Evolutionary conservation across 2,113 vertebrate genomes (phyloP).

Genomic region (Trogon melanurus): DNA sequence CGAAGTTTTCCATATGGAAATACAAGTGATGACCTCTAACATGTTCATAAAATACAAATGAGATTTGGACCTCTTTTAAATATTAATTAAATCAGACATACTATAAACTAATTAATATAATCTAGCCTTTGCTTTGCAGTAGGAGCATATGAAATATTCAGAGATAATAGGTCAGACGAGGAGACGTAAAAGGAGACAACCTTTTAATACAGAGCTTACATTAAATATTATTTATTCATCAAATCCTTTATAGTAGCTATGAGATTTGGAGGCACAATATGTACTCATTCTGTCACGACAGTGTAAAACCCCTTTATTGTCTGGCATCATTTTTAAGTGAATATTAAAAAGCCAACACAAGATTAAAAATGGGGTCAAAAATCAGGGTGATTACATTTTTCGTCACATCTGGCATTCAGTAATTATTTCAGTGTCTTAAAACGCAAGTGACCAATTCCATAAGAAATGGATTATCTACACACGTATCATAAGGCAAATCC

Average conservation of each 20-base stretch:
- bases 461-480: constrained; percentile 50
- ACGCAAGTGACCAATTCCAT: neutral
- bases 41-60: neutral
- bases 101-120: neutral
- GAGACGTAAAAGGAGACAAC: neutral
- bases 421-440: constrained; percentile 45
- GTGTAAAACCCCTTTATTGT: neutral
- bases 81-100: neutral
- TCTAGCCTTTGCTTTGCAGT: neutral
- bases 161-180: neutral
- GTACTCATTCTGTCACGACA: neutral
- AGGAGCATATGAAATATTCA: neutral
- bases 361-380: constrained; percentile 19
- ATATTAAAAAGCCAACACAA: neutral
- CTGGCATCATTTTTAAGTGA: neutral
- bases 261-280: neutral
- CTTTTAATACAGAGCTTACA: constrained; percentile 8
- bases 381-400: constrained; percentile 30
- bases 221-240: neutral
- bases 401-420: constrained; percentile 29
- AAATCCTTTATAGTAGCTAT: neutral
- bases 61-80: neutral
- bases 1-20: neutral
- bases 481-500: neutral
- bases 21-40: neutral